Evolutionary conservation across 2,888 invertebrate genomes (phyloP).

Genomic region (Deilephila elpenor): DNA sequence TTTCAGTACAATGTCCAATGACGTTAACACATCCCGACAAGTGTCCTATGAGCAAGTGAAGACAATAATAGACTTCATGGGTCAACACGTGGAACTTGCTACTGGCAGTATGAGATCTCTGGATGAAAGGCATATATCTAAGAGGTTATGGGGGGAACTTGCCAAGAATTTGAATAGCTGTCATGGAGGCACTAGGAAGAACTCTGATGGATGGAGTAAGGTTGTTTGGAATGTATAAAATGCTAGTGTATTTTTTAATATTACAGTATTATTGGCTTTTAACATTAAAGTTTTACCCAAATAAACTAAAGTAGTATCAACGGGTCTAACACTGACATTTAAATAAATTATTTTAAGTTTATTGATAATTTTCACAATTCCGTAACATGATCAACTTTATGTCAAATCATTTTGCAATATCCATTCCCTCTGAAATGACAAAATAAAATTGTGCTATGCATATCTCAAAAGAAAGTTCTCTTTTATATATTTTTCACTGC

Average conservation of each 20-base stretch:
- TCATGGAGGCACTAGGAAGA: conserved; percentile 59
- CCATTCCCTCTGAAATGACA: neutral
- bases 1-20: conserved; percentile 45
- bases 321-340: too few species aligned
- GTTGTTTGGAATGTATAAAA: conserved; percentile 39
- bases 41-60: conserved; percentile 68
- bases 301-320: too few species aligned
- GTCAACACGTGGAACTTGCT: conserved; percentile 67
- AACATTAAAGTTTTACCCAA: too few species aligned
- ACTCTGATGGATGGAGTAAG: conserved; percentile 71
- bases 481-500: conserved; percentile 35
- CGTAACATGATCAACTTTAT: too few species aligned
- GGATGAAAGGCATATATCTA: conserved; percentile 65
- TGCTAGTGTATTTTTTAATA: too few species aligned
- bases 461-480: neutral
- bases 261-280: too few species aligned
- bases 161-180: conserved; percentile 58
- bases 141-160: conserved; percentile 64
- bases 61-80: conserved; percentile 68
- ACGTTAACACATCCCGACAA: conserved; percentile 46
- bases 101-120: conserved; percentile 59
- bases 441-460: neutral
- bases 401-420: too few species aligned
- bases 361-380: too few species aligned
- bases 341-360: too few species aligned